Evolutionary conservation across 2,888 invertebrate genomes (phyloP).

Genomic region (Hydropsyche betteni): DNA sequence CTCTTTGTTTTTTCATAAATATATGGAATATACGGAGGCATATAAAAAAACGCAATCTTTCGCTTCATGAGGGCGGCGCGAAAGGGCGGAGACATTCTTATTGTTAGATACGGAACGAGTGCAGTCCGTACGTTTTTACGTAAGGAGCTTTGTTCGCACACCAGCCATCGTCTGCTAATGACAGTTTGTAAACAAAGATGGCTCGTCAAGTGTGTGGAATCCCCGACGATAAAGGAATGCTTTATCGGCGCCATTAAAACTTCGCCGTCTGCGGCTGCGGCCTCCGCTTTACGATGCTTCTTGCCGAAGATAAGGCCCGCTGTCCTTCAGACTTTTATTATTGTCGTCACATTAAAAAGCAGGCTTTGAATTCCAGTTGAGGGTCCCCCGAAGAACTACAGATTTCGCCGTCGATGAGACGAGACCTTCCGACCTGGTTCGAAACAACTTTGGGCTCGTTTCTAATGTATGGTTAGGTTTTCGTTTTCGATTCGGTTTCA

Average conservation of each 20-base stretch:
- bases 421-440: no score
- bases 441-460: no score
- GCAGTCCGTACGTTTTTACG: background rate
- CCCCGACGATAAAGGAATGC: constrained; percentile 43
- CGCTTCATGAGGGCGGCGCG: background rate
- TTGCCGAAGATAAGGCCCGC: constrained; percentile 31
- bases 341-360: constrained; percentile 26
- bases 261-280: constrained; percentile 20
- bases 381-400: no score
- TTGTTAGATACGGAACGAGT: background rate
- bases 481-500: no score
- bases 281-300: constrained; percentile 1
- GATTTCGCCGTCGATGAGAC: no score
- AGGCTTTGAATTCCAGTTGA: no score
- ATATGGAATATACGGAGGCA: background rate
- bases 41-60: constrained; percentile 23
- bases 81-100: background rate
- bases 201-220: constrained; percentile 44
- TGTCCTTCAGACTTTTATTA: constrained; percentile 31
- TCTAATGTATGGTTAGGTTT: no score
- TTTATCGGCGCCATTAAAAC: constrained; percentile 47
- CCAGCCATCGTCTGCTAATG: constrained; percentile 36
- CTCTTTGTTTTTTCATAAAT: constrained; percentile 1
- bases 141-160: constrained; percentile 24
- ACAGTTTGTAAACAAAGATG: constrained; percentile 45